Conservation (phyloP, 2,113 vertebrate species). For the western clawed frog (Xenopus tropicalis) region DNA sequence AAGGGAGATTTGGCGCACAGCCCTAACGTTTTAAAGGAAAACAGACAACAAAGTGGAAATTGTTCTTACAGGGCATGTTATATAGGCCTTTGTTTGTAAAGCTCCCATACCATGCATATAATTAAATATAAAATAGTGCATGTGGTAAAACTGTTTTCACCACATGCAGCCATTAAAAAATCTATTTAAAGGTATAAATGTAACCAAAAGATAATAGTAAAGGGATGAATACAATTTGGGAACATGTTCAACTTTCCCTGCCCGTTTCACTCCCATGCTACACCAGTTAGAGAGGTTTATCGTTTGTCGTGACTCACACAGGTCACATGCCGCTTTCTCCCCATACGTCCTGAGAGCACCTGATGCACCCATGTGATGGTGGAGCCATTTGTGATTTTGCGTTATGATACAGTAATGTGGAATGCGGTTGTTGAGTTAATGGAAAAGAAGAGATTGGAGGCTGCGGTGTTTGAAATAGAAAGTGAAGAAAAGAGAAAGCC, state of each 20-base stretch:
- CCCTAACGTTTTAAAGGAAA: not conserved
- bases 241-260: no score
- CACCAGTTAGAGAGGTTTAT: no score
- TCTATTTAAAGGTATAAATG: no score
- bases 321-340: not conserved
- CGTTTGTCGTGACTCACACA: no score
- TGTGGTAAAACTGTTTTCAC: no score
- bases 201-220: no score
- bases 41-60: not conserved
- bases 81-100: not conserved
- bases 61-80: not conserved
- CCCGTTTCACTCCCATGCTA: no score
- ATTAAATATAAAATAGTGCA: no score
- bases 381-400: conserved; percentile 15
- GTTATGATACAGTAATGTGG: conserved; percentile 25
- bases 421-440: conserved; percentile 50
- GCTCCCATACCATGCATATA: no score
- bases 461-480: conserved; percentile 50
- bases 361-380: not conserved
- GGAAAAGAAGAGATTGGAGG: conserved; percentile 37
- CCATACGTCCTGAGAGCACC: not conserved
- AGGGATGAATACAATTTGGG: no score
- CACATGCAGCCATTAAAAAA: no score
- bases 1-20: no score
- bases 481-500: conserved; percentile 51